Conservation (phyloP, 2,888 invertebrate species). For the Unio pictorum region DNA sequence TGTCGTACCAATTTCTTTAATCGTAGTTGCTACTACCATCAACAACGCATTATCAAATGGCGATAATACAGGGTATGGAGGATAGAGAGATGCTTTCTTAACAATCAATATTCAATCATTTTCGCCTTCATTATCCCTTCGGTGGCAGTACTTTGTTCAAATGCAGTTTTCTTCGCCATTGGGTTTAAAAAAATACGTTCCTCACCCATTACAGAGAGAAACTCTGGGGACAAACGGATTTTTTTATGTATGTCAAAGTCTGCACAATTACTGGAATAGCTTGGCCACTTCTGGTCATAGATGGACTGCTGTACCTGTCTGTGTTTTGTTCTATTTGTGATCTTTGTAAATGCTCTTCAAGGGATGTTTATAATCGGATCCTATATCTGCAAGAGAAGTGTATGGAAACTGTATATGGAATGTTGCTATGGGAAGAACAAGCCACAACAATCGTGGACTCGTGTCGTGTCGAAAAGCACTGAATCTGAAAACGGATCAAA, state of each 20-base stretch:
- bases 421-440: neutral
- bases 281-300: constrained; percentile 51
- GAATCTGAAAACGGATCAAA: too few species aligned
- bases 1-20: constrained; percentile 14
- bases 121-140: constrained; percentile 42
- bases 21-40: constrained; percentile 9
- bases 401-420: constrained; percentile 29
- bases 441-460: too few species aligned
- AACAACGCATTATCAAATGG: constrained; percentile 13
- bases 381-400: constrained; percentile 41
- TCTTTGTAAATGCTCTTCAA: constrained; percentile 43
- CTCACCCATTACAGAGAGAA: constrained; percentile 12
- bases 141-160: constrained; percentile 28
- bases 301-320: constrained; percentile 35
- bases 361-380: constrained; percentile 50
- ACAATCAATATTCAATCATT: constrained; percentile 9
- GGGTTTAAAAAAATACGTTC: constrained; percentile 31
- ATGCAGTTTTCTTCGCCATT: constrained; percentile 39
- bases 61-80: constrained; percentile 29
- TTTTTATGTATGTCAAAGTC: constrained; percentile 44
- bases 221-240: constrained; percentile 25
- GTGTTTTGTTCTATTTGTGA: constrained; percentile 39
- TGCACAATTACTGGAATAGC: constrained; percentile 49
- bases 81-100: constrained; percentile 23
- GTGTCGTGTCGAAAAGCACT: too few species aligned